Evolutionary conservation across 2,113 vertebrate species (phyloP), one percentile per base, ranked within the genome.

Genomic region (Embiotoca jacksoni): DNA sequence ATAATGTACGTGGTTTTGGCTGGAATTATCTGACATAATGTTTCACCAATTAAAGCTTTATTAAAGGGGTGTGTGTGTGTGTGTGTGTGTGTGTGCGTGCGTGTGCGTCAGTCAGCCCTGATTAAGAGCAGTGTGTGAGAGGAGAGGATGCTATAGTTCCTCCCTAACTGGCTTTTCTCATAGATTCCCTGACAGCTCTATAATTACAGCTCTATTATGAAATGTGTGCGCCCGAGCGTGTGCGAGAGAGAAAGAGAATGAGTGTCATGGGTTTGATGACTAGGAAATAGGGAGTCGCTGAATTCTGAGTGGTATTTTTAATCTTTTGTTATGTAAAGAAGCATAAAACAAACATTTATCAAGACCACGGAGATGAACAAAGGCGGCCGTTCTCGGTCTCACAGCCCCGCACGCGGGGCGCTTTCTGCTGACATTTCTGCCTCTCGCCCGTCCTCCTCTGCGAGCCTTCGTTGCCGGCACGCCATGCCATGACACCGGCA

Each of bases 151-250:
- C 66, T 68, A 62, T 79, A 82, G 72, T 85, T 86, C 81, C 78
- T 80, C 16, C 70, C 58, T 65, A 75, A 81, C 85, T 85, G 82
- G 72, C 79, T 87, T 85, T 85, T 86, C 61, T 84, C 83, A 82
- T 60, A 81, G 75, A 82, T 86, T 82, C 55, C 47, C 78, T 92
- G 89, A 88, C 90, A 91, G 83, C 74, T 91, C 77, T 74, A 62
- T 91, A 89, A 92, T 92, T 92, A 92, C 80, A 88, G 72, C 76
- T 91, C 79, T 82, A 79, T 91, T 90, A 83, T 88, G 67, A 85
- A 70, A 8, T 66, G 75, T 69, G 75, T 75, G 72, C 35, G 49
- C 23, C 36, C 41, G 32, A 47, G 35, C 14, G 59, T 14, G 73
- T n/a, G 57, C 2, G 56, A 68, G 36, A 50, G 72, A 67, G 73